Base-by-base conservation (phyloP, 2,113 vertebrate species). In the Vireo altiloquus region DNA sequence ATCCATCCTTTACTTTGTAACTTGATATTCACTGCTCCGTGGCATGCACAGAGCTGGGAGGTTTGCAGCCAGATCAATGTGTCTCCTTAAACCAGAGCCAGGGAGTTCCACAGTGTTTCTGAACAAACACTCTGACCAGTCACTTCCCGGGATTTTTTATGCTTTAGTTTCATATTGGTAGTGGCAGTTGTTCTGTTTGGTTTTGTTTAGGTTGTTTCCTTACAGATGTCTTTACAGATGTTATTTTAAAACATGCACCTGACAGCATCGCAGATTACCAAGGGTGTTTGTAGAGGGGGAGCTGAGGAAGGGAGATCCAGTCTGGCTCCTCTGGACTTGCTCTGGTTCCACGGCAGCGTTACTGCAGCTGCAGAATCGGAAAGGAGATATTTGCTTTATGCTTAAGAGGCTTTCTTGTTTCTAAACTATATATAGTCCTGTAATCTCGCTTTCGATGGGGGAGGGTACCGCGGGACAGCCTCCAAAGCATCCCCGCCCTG, bases 381-480 rank as follows among this genome's bases (percentile, higher is more conserved):
- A 83, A 85, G 80, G 63, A 94, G 94, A 89, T 93, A 50, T 35
- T 95, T 87, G 85, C 70, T 89, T 94, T 96, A 63, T 95, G 79
- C 87, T 75, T 75, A 92, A 96, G 96, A 97, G 81, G 91, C 90
- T 96, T 96, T 92, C 59, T 93, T 94, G 81, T 93, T 97, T 96
- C 96, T 92, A 80, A 71, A 92, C 95, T 97, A 96, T 97, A 95
- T 95, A 90, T 97, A 97, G 96, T 68, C 27, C 90, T 30, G 69
- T 96, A 96, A 97, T 97, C 94, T 90, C 89, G 54, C 84, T 69
- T 61, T 66, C 27, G 60, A n/a, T 13, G n/a, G 80, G 61, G 87
- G 89, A 86, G 90, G 92, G 72, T 79, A 31, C 15, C 1, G 60
- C 40, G 80, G 82, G 87, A 20, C 68, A 59, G 70, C 87, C 47